phyloP scores from a whole-genome alignment of 2,113 vertebrate species.

The Tupaia chinensis region DNA sequence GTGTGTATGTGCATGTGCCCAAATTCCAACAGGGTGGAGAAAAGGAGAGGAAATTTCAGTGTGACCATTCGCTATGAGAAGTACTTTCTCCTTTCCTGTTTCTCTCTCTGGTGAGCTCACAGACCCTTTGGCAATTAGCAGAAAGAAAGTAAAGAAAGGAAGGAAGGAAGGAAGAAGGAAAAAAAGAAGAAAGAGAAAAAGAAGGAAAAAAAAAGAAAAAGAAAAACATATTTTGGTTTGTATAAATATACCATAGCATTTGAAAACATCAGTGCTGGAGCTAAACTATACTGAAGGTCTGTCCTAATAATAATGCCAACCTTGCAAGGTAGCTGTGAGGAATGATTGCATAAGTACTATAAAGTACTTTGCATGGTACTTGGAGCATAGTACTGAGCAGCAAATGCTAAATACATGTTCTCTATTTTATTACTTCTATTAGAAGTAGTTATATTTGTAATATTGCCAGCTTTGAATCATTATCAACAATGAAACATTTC shows the following conservation, averaged over 20 bases:
- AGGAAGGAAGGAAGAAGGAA: no score
- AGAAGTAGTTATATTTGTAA: background rate
- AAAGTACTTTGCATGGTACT: background rate
- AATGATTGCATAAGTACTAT: background rate
- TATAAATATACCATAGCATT: conserved; percentile 1
- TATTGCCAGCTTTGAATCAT: background rate
- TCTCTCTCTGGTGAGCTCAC: no score
- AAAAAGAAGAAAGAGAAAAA: no score
- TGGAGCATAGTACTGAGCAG: background rate
- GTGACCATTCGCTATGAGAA: no score
- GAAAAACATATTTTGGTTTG: background rate
- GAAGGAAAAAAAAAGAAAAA: no score
- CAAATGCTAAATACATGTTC: background rate
- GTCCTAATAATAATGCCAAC: background rate
- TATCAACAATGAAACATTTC: background rate
- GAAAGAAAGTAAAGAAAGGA: no score
- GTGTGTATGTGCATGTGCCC: no score
- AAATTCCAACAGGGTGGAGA: no score
- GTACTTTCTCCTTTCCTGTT: no score
- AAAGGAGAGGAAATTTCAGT: no score
- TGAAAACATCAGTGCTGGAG: background rate
- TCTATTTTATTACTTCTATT: background rate
- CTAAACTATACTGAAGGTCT: background rate
- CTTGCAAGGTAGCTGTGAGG: background rate
- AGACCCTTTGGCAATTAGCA: no score